A percentile compares a stretch with the other conserved stretches of the same genome.
Evolutionary conservation across 2,888 invertebrate species (phyloP).

Genomic region (Morpho deidamia): DNA sequence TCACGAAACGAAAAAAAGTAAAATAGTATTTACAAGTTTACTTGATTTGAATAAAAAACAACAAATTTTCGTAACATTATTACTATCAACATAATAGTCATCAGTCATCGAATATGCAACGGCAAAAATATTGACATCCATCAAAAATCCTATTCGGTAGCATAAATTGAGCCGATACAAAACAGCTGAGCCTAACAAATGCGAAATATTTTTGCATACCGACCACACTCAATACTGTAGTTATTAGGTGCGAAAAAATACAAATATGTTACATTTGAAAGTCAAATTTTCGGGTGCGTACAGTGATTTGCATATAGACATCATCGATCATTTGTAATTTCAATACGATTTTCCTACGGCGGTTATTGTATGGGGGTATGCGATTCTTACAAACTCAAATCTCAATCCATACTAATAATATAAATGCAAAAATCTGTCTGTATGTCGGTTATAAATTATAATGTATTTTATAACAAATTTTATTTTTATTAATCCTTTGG

Average conservation of each 20-base stretch:
- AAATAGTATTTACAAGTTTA: too few species aligned
- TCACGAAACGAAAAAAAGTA: too few species aligned
- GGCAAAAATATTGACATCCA: slow-evolving; percentile 46
- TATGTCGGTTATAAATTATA: too few species aligned
- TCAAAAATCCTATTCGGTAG: slow-evolving; percentile 48
- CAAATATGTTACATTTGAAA: slow-evolving; percentile 63
- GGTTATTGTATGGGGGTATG: slow-evolving; percentile 23
- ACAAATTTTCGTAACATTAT: too few species aligned
- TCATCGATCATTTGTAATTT: slow-evolving; percentile 61
- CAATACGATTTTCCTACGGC: slow-evolving; percentile 40
- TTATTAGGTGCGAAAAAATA: slow-evolving; percentile 65
- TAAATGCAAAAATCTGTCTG: too few species aligned
- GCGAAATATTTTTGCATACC: slow-evolving; percentile 48
- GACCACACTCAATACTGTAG: slow-evolving; percentile 39
- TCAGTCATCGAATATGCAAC: neutral
- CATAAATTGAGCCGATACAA: slow-evolving; percentile 34
- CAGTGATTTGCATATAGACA: slow-evolving; percentile 65
- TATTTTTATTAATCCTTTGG: too few species aligned
- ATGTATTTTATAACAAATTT: too few species aligned
- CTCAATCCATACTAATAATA: too few species aligned
- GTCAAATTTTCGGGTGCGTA: slow-evolving; percentile 61
- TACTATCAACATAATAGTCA: neutral
- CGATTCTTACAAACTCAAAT: too few species aligned
- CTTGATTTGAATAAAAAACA: too few species aligned
- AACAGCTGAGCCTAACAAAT: slow-evolving; percentile 34